phyloP scores from a whole-genome alignment of 2,888 invertebrate species.

The Synergus laeviventris region DNA sequence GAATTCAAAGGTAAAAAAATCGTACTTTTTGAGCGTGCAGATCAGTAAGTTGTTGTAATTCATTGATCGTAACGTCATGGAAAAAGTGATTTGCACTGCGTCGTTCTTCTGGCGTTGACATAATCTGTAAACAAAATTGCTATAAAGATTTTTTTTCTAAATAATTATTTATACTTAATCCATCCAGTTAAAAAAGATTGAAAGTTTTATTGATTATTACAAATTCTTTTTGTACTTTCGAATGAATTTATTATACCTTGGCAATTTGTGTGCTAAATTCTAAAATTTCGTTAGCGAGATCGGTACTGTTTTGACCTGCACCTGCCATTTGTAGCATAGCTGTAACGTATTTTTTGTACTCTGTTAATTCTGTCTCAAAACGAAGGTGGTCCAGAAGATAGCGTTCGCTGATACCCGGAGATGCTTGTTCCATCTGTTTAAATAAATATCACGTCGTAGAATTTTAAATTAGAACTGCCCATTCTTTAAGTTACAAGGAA shows the following conservation, averaged over 20 bases:
- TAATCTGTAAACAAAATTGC: constrained; percentile 76
- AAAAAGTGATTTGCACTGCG: constrained; percentile 81
- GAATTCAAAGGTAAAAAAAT: background rate
- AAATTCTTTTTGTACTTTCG: background rate
- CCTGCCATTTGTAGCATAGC: constrained; percentile 77
- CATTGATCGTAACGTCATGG: constrained; percentile 80
- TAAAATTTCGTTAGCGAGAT: constrained; percentile 81
- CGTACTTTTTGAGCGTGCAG: constrained; percentile 63
- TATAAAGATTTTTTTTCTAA: background rate
- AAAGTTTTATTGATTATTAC: no score
- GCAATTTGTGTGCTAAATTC: constrained; percentile 81
- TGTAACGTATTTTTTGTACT: constrained; percentile 81
- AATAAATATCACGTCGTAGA: constrained; percentile 43
- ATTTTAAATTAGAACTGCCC: background rate
- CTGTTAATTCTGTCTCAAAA: constrained; percentile 79
- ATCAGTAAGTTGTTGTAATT: constrained; percentile 75
- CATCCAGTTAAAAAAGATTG: no score
- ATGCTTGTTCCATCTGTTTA: constrained; percentile 81
- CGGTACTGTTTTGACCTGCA: constrained; percentile 72
- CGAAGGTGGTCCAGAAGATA: constrained; percentile 81
- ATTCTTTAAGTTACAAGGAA: background rate
- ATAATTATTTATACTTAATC: no score
- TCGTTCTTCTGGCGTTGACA: constrained; percentile 81
- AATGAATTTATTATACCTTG: constrained; percentile 76
- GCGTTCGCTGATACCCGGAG: constrained; percentile 82